phyloP scores from a whole-genome alignment of 2,888 invertebrate genomes.

The Cephus sareptanus region DNA sequence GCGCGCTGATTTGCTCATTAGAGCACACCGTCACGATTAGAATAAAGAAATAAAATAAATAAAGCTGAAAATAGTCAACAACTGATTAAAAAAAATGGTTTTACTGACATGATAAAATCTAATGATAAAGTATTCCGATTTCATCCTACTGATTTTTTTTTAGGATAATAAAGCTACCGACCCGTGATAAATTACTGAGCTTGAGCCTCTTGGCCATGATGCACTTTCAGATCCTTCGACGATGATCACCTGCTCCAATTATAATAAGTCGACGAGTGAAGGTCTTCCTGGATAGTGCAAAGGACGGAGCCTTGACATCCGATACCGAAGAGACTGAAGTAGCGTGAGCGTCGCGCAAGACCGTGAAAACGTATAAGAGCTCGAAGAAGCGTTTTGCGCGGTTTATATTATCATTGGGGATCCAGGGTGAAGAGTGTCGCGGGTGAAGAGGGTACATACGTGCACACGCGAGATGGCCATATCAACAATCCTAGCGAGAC shows the following conservation, averaged over 20 bases:
- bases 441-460: neutral
- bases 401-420: neutral
- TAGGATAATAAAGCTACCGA: conserved; percentile 35
- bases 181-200: conserved; percentile 53
- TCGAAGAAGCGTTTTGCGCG: neutral
- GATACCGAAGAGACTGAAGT: neutral
- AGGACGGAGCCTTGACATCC: neutral
- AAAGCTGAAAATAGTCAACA: neutral
- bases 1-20: neutral
- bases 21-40: neutral
- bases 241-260: neutral
- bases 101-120: neutral
- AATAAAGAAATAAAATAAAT: neutral
- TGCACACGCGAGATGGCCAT: neutral
- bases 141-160: neutral
- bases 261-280: neutral
- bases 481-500: neutral
- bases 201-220: conserved; percentile 59
- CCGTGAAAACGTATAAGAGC: neutral
- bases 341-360: neutral
- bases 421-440: neutral
- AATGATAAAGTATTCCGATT: neutral
- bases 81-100: neutral
- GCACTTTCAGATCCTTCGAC: conserved; percentile 37
- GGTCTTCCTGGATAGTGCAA: neutral